Conservation (phyloP, 2,888 invertebrate genomes). For the Cactoblastis cactorum region DNA sequence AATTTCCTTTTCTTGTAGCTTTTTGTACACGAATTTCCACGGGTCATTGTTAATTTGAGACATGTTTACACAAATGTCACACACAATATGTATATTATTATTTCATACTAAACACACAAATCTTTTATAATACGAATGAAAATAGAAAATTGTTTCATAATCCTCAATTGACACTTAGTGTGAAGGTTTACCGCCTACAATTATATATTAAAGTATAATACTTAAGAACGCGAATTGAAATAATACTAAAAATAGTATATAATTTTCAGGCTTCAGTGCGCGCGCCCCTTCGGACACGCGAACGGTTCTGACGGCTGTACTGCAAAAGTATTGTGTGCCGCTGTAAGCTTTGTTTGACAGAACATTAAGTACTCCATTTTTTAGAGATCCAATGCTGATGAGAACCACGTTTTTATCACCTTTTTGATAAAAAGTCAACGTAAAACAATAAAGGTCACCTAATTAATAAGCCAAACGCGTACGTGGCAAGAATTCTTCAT, state of each 20-base stretch:
- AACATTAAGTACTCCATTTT: conserved; percentile 61
- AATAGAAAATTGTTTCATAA: no score
- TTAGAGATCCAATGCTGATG: conserved; percentile 52
- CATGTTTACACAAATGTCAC: conserved; percentile 13
- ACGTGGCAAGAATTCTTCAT: background rate
- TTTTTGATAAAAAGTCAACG: background rate
- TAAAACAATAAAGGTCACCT: background rate
- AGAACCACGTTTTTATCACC: conserved; percentile 42
- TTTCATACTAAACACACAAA: background rate
- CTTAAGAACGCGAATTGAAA: background rate
- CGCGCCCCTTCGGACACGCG: conserved; percentile 31
- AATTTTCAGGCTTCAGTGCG: conserved; percentile 53
- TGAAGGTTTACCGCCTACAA: background rate
- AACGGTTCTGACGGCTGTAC: conserved; percentile 33
- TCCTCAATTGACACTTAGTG: background rate
- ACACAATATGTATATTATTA: conserved; percentile 2
- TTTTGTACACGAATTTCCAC: conserved; percentile 63
- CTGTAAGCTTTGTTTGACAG: conserved; percentile 57
- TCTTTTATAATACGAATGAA: background rate
- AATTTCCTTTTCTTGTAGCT: conserved; percentile 61
- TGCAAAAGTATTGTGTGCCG: conserved; percentile 24
- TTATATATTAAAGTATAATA: background rate
- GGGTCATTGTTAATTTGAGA: conserved; percentile 45
- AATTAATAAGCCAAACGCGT: background rate
- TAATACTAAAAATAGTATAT: conserved; percentile 6